Conservation (phyloP, 2,113 vertebrate species). For the Campylorhamphus procurvoides region DNA sequence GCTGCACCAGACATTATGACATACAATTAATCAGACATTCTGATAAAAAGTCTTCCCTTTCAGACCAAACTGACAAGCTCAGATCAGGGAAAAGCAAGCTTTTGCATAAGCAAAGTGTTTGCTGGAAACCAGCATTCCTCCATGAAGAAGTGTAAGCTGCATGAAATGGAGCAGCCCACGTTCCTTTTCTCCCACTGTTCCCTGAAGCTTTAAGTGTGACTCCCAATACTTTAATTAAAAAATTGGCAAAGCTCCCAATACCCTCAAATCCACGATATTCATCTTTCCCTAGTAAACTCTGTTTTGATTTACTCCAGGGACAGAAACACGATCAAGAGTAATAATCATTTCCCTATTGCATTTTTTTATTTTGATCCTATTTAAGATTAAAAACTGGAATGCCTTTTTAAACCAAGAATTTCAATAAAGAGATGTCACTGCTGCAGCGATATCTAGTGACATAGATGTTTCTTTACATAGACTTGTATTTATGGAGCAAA, state of each 20-base stretch:
- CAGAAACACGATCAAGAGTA: neutral
- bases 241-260: neutral
- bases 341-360: neutral
- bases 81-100: neutral
- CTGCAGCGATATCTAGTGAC: neutral
- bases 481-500: constrained; percentile 3
- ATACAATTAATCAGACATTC: neutral
- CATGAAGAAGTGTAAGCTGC: neutral
- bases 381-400: neutral
- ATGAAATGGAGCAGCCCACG: neutral
- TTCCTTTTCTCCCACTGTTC: neutral
- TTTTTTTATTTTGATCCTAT: neutral
- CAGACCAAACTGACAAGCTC: neutral
- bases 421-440: neutral
- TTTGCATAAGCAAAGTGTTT: neutral
- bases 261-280: neutral
- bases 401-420: constrained; percentile 7
- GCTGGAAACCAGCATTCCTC: neutral
- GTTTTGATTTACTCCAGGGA: neutral
- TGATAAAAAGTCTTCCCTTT: neutral
- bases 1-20: neutral
- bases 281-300: neutral
- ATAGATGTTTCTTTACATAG: neutral
- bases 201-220: neutral
- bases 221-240: neutral